Conservation (phyloP, 92 coral and sea anemone genomes). For the Scolanthus callimorphus region DNA sequence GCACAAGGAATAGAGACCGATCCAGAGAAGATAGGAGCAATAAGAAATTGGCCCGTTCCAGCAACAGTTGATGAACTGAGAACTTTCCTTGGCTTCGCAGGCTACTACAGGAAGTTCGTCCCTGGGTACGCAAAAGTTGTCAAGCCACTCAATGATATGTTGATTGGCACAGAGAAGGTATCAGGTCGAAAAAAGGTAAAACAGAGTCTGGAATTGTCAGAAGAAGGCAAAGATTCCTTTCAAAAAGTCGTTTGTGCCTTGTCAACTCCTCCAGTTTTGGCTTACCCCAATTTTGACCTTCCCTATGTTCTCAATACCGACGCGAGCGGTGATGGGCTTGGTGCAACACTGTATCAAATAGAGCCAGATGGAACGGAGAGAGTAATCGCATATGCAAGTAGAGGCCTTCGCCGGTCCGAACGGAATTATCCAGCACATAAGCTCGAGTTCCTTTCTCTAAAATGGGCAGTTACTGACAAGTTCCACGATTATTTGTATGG, state of each 20-base stretch:
- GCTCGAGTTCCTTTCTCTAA: constrained; percentile 2
- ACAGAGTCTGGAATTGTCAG: constrained; percentile 22
- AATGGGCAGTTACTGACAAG: constrained; percentile 9
- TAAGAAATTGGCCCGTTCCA: constrained; percentile 40
- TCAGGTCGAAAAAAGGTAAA: background rate
- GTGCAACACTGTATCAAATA: background rate
- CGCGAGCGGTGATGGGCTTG: constrained; percentile 39
- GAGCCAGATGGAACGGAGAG: background rate
- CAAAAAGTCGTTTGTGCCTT: constrained; percentile 15
- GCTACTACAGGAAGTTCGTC: too few relatives aligned
- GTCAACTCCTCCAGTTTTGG: constrained; percentile 20
- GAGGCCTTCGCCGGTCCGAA: constrained; percentile 4
- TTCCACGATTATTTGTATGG: constrained; percentile 17
- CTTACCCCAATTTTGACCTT: constrained; percentile 25
- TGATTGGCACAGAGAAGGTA: constrained; percentile 6
- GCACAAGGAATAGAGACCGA: constrained; percentile 25
- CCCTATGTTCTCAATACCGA: constrained; percentile 36
- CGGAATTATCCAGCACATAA: constrained; percentile 3
- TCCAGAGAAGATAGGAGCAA: too few relatives aligned
- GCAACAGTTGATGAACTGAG: constrained; percentile 10
- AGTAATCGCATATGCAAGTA: constrained; percentile 8
- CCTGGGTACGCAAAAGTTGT: constrained; percentile 31
- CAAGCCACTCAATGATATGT: constrained; percentile 22
- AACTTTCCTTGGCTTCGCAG: constrained; percentile 39
- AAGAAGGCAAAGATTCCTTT: constrained; percentile 31